A percentile compares a stretch with the other conserved stretches of the same genome.
These are phyloP conservation scores for Arion vulgaris DNA, from an alignment of 1,140 invertebrate species.

Conservation along the genomic window DNA sequence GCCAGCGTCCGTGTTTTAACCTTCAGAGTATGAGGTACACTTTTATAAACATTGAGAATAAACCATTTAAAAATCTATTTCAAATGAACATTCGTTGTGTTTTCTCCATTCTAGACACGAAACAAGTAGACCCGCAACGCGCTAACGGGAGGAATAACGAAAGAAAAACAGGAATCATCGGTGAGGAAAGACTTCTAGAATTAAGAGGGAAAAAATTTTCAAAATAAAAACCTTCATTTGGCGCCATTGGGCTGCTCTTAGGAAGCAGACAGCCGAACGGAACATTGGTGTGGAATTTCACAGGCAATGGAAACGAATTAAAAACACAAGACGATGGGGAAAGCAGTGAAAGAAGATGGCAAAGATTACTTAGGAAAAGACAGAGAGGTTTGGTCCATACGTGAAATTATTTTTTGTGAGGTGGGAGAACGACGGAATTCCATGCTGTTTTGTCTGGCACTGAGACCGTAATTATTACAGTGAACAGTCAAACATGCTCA, in stretches of 20 bases:
- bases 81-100: background rate
- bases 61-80: conserved; percentile 15
- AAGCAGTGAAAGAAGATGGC: background rate
- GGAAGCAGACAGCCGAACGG: background rate
- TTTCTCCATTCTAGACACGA: background rate
- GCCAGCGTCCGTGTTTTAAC: background rate
- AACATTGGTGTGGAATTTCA: conserved; percentile 14
- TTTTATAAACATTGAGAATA: conserved; percentile 8
- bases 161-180: background rate
- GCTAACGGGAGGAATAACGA: background rate
- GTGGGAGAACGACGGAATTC: background rate
- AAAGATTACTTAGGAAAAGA: background rate
- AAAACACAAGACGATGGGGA: conserved; percentile 9
- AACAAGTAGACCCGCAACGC: background rate
- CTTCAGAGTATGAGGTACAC: background rate
- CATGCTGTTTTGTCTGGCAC: background rate
- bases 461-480: background rate
- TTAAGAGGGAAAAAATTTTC: background rate
- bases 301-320: conserved; percentile 14
- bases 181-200: background rate
- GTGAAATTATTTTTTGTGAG: background rate
- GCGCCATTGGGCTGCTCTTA: conserved; percentile 1
- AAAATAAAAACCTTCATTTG: background rate
- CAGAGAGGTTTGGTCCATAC: background rate
- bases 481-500: background rate